A percentile compares a stretch with the other conserved stretches of the same genome.
Evolutionary conservation across 2,113 vertebrate genomes (phyloP).

Genomic region (Balaeniceps rex): DNA sequence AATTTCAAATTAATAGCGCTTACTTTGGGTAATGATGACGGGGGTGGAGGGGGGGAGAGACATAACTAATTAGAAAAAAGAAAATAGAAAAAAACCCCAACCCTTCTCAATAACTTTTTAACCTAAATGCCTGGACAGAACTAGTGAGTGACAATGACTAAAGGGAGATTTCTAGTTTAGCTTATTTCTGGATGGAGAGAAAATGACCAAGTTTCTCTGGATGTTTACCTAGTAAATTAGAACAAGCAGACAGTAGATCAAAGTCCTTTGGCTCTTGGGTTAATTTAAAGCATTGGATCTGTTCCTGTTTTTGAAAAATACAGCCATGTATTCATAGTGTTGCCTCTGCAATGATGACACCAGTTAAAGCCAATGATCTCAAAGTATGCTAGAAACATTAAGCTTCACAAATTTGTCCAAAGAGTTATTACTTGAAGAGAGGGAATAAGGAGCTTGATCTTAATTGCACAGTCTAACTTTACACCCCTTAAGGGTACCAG

Average conservation of each 20-base stretch:
- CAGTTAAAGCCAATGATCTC: background rate
- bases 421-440: background rate
- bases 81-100: accelerated
- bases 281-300: background rate
- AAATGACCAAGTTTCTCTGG: background rate
- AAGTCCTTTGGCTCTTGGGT: background rate
- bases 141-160: background rate
- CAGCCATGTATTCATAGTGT: background rate
- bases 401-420: background rate
- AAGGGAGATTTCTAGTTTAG: background rate
- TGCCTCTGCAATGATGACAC: background rate
- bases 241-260: background rate
- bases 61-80: background rate
- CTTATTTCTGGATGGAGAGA: background rate
- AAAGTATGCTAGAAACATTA: background rate
- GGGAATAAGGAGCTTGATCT: background rate
- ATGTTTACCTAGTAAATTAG: background rate
- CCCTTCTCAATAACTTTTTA: background rate
- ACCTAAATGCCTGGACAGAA: background rate
- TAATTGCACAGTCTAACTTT: background rate
- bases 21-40: background rate
- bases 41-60: background rate
- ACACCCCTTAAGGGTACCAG: background rate
- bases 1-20: background rate
- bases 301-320: background rate